Base-by-base conservation (phyloP, 2,888 invertebrate genomes). In the Deilephila porcellus region DNA sequence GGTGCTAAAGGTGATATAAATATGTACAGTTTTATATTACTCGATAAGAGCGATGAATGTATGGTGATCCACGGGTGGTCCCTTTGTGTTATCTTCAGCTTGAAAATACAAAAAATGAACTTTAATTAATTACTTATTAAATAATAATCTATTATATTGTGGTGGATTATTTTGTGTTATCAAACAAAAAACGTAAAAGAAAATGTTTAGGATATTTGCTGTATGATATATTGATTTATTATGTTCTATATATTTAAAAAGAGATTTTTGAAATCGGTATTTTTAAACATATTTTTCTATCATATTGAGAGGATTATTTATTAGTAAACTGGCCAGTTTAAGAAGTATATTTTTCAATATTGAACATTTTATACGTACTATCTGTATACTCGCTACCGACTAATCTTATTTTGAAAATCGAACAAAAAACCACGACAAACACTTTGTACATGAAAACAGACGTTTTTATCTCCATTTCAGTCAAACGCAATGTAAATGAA, bases 391-490 rank as follows among this genome's bases (percentile, higher is more conserved):
- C 37, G 37, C 73, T 73, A 6, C 32, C 25, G 71, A 76, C 76
- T 71, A 75, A 73, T 71, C 3, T 52, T 17, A 17, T 25, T n/a
- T 56, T 56, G 1, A 76, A 67, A 74, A 78, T 73, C 75, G 74
- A 80, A 76, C 75, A 79, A 45, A 45, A 45, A 71, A 78, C 72
- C 53, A 74, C 71, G 71, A 77, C 72, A 71, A 82, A 78, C 72
- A 81, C 75, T 76, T 76, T 79, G 76, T 77, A 76, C 74, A 73
- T 63, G n/a, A 78, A 86, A 85, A 83, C 80, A 81, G 88, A 88
- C 87, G 81, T 80, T 82, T 83, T 82, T 82, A 85, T 82, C 83
- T 85, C 78, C 81, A 86, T 86, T 81, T 76, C 80, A 74, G 76
- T 78, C 75, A 75, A 71, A 60, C 76, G 74, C 76, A 74, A 71